Percentiles rank a stretch among this genome's conserved stretches.
Evolutionary conservation across 2,888 invertebrate species (phyloP).

Genomic region (Atrina japonica): DNA sequence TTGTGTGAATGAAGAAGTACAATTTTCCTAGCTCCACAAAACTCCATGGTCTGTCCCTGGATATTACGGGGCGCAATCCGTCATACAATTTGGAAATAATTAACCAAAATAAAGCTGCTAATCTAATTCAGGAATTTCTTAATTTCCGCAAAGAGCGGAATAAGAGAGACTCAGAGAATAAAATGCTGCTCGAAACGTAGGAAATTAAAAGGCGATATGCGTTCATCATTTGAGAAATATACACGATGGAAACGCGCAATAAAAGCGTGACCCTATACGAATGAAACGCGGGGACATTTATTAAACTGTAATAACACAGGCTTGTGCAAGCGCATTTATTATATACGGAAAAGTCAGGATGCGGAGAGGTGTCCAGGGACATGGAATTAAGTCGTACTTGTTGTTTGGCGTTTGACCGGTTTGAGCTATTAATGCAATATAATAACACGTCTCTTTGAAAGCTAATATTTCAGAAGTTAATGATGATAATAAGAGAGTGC

Average conservation of each 20-base stretch:
- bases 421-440: too few relatives aligned
- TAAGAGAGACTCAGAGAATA: constrained; percentile 43
- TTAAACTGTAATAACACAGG: constrained; percentile 43
- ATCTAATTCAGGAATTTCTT: constrained; percentile 57
- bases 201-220: constrained; percentile 56
- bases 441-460: too few relatives aligned
- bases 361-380: too few relatives aligned
- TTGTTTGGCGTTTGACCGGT: too few relatives aligned
- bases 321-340: background rate
- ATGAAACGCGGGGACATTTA: constrained; percentile 33
- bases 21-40: constrained; percentile 1
- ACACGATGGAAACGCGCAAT: constrained; percentile 23
- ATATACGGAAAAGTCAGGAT: too few relatives aligned
- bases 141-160: constrained; percentile 59
- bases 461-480: too few relatives aligned
- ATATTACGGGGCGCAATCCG: constrained; percentile 3
- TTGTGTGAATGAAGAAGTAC: background rate
- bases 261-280: constrained; percentile 35
- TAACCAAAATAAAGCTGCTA: constrained; percentile 51
- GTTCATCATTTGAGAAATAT: constrained; percentile 48
- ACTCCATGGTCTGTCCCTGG: background rate
- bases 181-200: constrained; percentile 46
- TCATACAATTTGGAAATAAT: constrained; percentile 59
- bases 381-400: too few relatives aligned
- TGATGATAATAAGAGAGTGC: too few relatives aligned